Evolutionary conservation across 2,888 invertebrate genomes (phyloP).

Genomic region (Liopterus haemorrhoidalis): DNA sequence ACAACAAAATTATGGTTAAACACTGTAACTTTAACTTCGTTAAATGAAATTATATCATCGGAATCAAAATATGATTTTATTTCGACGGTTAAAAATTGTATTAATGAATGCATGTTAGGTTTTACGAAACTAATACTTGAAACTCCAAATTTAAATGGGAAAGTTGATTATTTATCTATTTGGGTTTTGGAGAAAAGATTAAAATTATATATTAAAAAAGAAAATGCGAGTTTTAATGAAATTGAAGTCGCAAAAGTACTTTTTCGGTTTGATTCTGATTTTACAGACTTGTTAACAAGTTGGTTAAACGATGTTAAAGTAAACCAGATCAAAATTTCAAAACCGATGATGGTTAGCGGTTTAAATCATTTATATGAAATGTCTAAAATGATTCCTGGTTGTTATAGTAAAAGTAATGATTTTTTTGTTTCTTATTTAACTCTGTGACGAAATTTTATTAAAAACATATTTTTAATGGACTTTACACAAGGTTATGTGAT

Average conservation of each 20-base stretch:
- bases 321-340: conserved; percentile 51
- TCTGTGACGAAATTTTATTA: conserved; percentile 21
- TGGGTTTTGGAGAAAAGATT: conserved; percentile 60
- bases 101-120: conserved; percentile 50
- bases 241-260: conserved; percentile 53
- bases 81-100: conserved; percentile 48
- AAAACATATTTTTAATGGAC: too few relatives aligned
- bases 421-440: conserved; percentile 55
- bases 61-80: conserved; percentile 49
- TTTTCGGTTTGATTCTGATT: conserved; percentile 48
- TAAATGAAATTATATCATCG: conserved; percentile 34
- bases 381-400: conserved; percentile 52
- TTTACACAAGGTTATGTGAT: too few relatives aligned
- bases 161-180: conserved; percentile 51
- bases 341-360: conserved; percentile 53
- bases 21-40: conserved; percentile 47
- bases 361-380: conserved; percentile 52
- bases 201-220: conserved; percentile 44
- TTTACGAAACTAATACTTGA: conserved; percentile 53
- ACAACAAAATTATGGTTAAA: conserved; percentile 54
- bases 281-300: conserved; percentile 47
- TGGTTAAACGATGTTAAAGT: conserved; percentile 54
- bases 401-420: conserved; percentile 52
- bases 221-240: conserved; percentile 39
- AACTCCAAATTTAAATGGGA: conserved; percentile 45